phyloP scores from a whole-genome alignment of 2,113 vertebrate genomes.

The Chamaetylas fuelleborni region DNA sequence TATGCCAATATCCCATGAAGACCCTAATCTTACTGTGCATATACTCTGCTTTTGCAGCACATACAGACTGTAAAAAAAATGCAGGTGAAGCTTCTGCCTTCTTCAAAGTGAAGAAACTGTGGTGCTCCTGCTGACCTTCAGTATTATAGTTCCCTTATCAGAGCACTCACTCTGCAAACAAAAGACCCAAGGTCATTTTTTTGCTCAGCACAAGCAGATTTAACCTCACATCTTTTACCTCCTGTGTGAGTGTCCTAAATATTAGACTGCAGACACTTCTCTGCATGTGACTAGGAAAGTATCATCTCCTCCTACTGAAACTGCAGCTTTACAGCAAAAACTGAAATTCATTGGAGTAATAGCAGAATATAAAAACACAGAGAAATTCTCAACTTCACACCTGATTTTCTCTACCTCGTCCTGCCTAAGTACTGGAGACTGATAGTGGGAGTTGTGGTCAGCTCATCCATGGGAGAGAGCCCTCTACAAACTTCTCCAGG shows the following conservation, averaged over 20 bases:
- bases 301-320: slow-evolving; percentile 15
- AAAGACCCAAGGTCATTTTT: slow-evolving; percentile 21
- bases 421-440: not conserved
- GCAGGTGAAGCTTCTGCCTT: not conserved
- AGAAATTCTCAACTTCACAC: not conserved
- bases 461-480: not conserved
- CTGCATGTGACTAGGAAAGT: not conserved
- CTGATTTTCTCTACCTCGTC: not conserved
- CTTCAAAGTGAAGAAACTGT: not conserved
- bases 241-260: slow-evolving; percentile 35
- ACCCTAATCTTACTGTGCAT: not conserved
- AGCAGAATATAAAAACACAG: not conserved
- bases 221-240: slow-evolving; percentile 27
- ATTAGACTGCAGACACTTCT: slow-evolving; percentile 19
- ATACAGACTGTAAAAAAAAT: not conserved
- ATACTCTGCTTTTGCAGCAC: not conserved
- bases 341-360: not conserved
- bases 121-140: not conserved
- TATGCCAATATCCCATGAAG: not conserved
- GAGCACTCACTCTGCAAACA: not conserved
- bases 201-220: slow-evolving; percentile 22
- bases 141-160: not conserved
- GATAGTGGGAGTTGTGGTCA: not conserved
- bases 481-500: not conserved
- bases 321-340: not conserved